phyloP scores from a whole-genome alignment of 2,797 vertebrate genomes.

The Odontamblyopus lacepedii region DNA sequence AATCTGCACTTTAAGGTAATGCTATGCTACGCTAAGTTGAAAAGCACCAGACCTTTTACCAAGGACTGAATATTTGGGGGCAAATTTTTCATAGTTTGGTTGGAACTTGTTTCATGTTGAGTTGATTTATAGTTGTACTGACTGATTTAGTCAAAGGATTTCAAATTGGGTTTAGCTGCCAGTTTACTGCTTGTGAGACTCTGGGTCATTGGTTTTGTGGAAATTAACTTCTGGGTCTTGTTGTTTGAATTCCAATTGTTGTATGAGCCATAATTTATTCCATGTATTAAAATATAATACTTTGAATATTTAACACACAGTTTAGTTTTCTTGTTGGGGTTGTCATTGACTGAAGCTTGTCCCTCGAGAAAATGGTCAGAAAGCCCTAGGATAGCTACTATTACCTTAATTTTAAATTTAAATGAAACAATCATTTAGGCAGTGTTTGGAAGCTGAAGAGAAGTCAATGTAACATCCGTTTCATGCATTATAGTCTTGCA shows the following conservation, averaged over 20 bases:
- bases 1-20: slow-evolving; percentile 42
- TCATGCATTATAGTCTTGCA: background rate
- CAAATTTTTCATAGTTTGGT: background rate
- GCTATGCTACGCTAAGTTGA: background rate
- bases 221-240: slow-evolving; percentile 4
- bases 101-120: slow-evolving; percentile 7
- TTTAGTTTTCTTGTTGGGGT: background rate
- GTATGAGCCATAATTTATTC: background rate
- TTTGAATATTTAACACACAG: background rate
- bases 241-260: background rate
- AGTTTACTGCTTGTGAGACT: background rate
- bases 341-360: background rate
- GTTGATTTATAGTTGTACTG: background rate
- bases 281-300: background rate
- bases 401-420: background rate
- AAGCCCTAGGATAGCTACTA: background rate
- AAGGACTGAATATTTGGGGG: background rate
- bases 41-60: slow-evolving; percentile 7
- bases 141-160: background rate
- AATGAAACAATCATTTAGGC: too few relatives aligned
- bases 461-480: too few relatives aligned
- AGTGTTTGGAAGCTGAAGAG: too few relatives aligned
- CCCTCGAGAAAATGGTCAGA: background rate
- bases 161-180: slow-evolving; percentile 6
- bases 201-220: background rate